Conservation (phyloP, 2,888 invertebrate species). For the Torymus texanus region DNA sequence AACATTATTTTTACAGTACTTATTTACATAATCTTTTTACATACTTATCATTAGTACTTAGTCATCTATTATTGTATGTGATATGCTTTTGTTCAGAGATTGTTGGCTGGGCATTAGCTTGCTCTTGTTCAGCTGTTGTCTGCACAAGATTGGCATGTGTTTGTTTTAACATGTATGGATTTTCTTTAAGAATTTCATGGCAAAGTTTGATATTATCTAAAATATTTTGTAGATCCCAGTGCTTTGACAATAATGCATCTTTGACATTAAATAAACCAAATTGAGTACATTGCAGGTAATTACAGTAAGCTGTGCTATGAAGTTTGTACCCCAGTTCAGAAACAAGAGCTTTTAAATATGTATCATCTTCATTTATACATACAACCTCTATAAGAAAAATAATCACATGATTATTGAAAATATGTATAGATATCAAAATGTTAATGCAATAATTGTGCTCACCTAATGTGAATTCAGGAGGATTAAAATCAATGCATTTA, state of each 20-base stretch:
- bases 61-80: no score
- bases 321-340: conserved; percentile 89
- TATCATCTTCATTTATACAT: conserved; percentile 89
- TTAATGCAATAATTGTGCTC: conserved; percentile 59
- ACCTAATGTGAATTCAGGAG: conserved; percentile 92
- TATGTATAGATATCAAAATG: conserved; percentile 16
- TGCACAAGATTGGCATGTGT: conserved; percentile 40
- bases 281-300: conserved; percentile 86
- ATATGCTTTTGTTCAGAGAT: background rate
- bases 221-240: conserved; percentile 86
- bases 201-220: conserved; percentile 81
- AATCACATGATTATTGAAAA: conserved; percentile 25
- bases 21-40: conserved; percentile 42
- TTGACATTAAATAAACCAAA: conserved; percentile 88
- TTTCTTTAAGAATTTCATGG: conserved; percentile 76
- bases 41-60: conserved; percentile 3
- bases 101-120: background rate
- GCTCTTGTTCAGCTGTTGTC: background rate
- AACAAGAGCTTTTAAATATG: conserved; percentile 85
- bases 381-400: conserved; percentile 84
- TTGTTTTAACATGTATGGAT: conserved; percentile 48
- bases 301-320: conserved; percentile 88
- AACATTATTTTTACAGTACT: conserved; percentile 48
- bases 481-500: conserved; percentile 87
- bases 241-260: conserved; percentile 86